Percentiles rank a stretch among this genome's conserved stretches.
Evolutionary conservation across 2,797 vertebrate genomes (phyloP).

Genomic region (Acrossocheilus fasciatus): DNA sequence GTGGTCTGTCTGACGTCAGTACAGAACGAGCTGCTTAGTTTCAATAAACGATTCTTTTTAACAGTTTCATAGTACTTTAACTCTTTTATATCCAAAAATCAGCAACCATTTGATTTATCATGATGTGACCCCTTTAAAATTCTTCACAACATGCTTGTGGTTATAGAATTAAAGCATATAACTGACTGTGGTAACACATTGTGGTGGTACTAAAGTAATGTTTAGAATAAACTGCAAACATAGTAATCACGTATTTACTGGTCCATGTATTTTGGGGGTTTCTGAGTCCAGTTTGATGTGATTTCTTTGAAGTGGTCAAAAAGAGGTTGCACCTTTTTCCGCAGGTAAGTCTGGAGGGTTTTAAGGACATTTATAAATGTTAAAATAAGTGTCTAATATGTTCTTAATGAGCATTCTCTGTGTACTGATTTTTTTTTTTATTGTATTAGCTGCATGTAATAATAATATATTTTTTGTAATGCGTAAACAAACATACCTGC

Average conservation of each 20-base stretch:
- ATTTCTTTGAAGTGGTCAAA: slow-evolving; percentile 73
- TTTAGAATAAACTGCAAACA: background rate
- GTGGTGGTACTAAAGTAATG: background rate
- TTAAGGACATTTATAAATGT: slow-evolving; percentile 30
- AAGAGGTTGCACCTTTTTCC: slow-evolving; percentile 82
- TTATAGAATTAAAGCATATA: background rate
- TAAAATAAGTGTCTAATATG: background rate
- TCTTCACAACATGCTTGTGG: background rate
- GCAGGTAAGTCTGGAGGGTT: slow-evolving; percentile 80
- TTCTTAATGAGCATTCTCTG: background rate
- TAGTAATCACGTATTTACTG: slow-evolving; percentile 80
- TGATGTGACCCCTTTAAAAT: background rate
- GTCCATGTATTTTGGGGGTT: slow-evolving; percentile 74
- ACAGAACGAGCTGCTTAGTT: background rate
- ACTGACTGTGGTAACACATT: background rate
- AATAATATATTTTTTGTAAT: background rate
- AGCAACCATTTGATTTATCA: background rate
- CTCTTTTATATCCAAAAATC: background rate
- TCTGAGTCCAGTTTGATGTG: slow-evolving; percentile 71
- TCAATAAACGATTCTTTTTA: background rate
- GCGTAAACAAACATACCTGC: slow-evolving; percentile 73
- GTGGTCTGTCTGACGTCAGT: background rate
- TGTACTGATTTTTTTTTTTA: background rate
- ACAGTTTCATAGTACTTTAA: background rate
- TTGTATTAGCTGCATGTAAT: background rate